Evolutionary conservation across 2,797 vertebrate genomes (phyloP).

Genomic region (Lateolabrax maculatus): DNA sequence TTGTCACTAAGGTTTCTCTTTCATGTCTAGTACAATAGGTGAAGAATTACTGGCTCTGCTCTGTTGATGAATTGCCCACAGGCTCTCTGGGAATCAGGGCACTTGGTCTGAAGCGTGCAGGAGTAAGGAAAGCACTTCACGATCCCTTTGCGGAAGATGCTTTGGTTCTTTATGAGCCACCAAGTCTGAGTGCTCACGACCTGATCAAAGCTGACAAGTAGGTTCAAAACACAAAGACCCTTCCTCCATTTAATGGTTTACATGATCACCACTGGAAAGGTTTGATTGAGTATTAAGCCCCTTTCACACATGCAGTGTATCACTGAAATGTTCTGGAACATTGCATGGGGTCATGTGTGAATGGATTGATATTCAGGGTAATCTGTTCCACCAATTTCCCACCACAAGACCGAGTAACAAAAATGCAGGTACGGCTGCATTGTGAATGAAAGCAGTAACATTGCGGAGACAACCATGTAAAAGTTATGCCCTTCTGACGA

Average conservation of each 20-base stretch:
- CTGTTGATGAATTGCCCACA: slow-evolving; percentile 59
- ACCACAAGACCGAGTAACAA: too few relatives aligned
- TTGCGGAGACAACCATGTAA: too few relatives aligned
- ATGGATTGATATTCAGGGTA: too few relatives aligned
- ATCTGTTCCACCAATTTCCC: too few relatives aligned
- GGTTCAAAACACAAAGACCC: slow-evolving; percentile 61
- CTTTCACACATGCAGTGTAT: too few relatives aligned
- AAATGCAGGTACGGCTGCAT: too few relatives aligned
- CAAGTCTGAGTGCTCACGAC: slow-evolving; percentile 89
- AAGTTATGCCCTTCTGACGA: too few relatives aligned
- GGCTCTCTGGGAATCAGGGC: slow-evolving; percentile 90
- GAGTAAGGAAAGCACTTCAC: slow-evolving; percentile 92
- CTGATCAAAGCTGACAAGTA: slow-evolving; percentile 97
- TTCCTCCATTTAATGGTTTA: background rate
- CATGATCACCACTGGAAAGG: too few relatives aligned
- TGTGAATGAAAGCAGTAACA: too few relatives aligned
- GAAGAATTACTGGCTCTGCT: background rate
- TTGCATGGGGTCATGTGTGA: too few relatives aligned
- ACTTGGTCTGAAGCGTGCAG: slow-evolving; percentile 92
- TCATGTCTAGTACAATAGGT: background rate
- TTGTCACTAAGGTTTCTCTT: background rate
- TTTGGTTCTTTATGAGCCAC: slow-evolving; percentile 94
- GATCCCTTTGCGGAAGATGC: slow-evolving; percentile 95
- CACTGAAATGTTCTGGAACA: too few relatives aligned
- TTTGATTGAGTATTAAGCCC: too few relatives aligned